phyloP scores from a whole-genome alignment of 92 coral and sea anemone genomes.

The Phenganax stokvisi region DNA sequence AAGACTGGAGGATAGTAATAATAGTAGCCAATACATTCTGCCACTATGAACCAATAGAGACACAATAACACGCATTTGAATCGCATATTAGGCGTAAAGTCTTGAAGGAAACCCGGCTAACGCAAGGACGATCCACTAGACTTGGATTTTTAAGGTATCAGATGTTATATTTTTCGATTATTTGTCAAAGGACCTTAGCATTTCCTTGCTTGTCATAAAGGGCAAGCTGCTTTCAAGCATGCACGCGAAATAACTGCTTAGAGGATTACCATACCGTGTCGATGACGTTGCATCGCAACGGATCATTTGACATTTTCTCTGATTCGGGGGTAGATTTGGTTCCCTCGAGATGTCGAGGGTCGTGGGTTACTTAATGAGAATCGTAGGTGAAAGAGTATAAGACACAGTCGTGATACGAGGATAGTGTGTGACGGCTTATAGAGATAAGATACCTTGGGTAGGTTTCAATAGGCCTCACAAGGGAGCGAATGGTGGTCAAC shows the following conservation, averaged over 20 bases:
- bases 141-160: too few relatives aligned
- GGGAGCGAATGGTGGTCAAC: too few relatives aligned
- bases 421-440: not conserved
- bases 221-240: not conserved
- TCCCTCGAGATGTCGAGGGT: not conserved
- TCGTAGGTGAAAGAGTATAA: too few relatives aligned
- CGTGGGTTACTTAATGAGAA: not conserved
- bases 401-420: not conserved
- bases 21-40: conserved; percentile 21
- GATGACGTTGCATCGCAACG: conserved; percentile 5
- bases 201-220: conserved; percentile 30
- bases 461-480: too few relatives aligned
- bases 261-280: conserved; percentile 4
- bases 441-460: too few relatives aligned
- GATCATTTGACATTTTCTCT: too few relatives aligned
- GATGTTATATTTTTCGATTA: not conserved
- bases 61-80: not conserved
- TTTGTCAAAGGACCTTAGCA: conserved; percentile 11
- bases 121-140: too few relatives aligned
- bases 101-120: not conserved
- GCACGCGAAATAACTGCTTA: conserved; percentile 14
- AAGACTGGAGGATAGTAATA: conserved; percentile 58
- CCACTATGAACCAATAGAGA: not conserved
- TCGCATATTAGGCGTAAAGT: conserved; percentile 1
- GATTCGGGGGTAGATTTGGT: not conserved